Base-by-base conservation (phyloP, 2,888 invertebrate genomes). In the Xanthorhoe spadicearia region DNA sequence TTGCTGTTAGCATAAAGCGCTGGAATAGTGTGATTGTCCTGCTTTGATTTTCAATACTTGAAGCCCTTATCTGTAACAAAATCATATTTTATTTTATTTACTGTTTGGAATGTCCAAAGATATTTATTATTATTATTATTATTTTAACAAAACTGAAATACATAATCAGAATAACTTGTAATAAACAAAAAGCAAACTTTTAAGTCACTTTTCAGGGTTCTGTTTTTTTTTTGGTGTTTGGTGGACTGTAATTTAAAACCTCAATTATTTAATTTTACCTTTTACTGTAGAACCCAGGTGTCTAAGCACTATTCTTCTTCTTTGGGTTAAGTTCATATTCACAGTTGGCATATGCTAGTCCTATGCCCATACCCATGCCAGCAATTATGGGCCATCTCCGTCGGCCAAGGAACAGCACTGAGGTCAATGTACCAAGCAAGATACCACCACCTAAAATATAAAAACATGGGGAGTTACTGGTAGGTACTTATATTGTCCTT, bases 281-380 rank as follows among this genome's bases (percentile, higher is more conserved):
- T 80, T 80, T 80, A 80, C 74, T 74, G 79, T 75, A 78, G 77
- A 80, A 74, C 74, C 77, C 76, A 78, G 68, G 64, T 64, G 74
- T 72, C 78, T 83, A 85, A 73, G 81, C 81, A 68, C 78, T 74
- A 71, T 73, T 79, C 62, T 83, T 83, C 70, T 87, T 87, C 79
- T 85, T 87, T 57, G 84, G 77, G 74, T 92, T 91, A 68, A 93
- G 79, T 69, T 87, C 89, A 78, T 83, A 85, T 89, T 98, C 96
- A 88, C 98, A 98, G 88, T 98, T 97, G 61, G 97, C 95, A 91
- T 96, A 97, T 55, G 98, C 98, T 92, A 97, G 95, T 57, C 99
- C 99, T 78, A 98, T 90, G 48, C 99, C 99, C 84, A 98, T 95
- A 61, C 98, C 98, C 73, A 96, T 94, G 46, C 98, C 98, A 67